Evolutionary conservation across 2,888 invertebrate genomes (phyloP).

Genomic region (Phrixothrix hirtus): DNA sequence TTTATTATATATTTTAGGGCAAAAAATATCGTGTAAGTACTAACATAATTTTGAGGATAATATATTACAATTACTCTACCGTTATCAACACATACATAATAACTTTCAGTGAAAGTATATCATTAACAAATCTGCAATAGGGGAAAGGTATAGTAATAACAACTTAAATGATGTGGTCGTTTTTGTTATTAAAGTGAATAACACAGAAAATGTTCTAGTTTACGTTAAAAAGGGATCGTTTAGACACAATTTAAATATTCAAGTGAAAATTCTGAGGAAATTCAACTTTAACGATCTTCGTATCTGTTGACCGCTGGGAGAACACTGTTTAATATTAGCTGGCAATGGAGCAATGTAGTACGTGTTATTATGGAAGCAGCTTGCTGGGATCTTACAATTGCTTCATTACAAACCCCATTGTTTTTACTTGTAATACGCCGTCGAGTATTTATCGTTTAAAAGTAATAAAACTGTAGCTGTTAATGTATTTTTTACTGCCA

Average conservation of each 20-base stretch:
- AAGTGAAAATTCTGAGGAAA: not conserved
- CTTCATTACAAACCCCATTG: conserved; percentile 35
- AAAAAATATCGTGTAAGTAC: too few relatives aligned
- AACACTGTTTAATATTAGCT: conserved; percentile 36
- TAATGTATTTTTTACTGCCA: conserved; percentile 18
- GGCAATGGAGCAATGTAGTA: conserved; percentile 36
- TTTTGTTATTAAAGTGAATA: too few relatives aligned
- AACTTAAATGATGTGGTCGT: too few relatives aligned
- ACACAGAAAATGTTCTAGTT: too few relatives aligned
- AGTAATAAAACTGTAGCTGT: conserved; percentile 20
- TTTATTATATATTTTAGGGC: too few relatives aligned
- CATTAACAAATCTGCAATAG: too few relatives aligned
- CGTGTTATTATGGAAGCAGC: conserved; percentile 38
- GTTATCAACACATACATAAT: too few relatives aligned
- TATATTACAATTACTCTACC: too few relatives aligned
- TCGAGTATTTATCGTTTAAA: conserved; percentile 18
- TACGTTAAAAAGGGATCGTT: too few relatives aligned
- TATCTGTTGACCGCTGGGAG: conserved; percentile 30
- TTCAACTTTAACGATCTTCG: conserved; percentile 16
- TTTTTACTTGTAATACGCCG: conserved; percentile 21
- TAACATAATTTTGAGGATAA: too few relatives aligned
- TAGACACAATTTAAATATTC: not conserved
- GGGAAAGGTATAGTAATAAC: too few relatives aligned
- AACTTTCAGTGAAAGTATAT: too few relatives aligned
- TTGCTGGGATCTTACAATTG: conserved; percentile 33